Evolutionary conservation across 2,888 invertebrate genomes (phyloP).

Genomic region (Acronicta alni): DNA sequence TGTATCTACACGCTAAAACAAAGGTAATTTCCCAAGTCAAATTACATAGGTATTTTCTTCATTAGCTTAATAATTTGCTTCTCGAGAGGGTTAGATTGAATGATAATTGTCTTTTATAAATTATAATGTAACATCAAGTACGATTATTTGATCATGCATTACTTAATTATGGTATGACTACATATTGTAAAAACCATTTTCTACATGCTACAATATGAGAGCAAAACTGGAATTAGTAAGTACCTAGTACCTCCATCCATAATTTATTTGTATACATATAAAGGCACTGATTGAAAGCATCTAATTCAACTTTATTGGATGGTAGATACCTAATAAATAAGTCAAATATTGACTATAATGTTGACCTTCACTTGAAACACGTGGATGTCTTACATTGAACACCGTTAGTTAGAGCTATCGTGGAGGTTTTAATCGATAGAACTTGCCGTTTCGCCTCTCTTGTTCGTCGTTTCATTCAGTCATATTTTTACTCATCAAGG

Average conservation of each 20-base stretch:
- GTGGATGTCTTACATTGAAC: constrained; percentile 20
- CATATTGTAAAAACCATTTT: neutral
- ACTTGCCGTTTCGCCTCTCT: constrained; percentile 14
- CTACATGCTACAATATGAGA: neutral
- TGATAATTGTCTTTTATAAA: too few species aligned
- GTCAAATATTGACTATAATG: constrained; percentile 32
- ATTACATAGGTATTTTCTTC: too few species aligned
- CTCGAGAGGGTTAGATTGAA: too few species aligned
- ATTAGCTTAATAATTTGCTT: too few species aligned
- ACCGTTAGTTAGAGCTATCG: constrained; percentile 5
- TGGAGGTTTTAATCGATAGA: constrained; percentile 15
- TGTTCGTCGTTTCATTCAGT: neutral
- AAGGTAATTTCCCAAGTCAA: too few species aligned
- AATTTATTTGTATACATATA: neutral
- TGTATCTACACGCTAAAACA: too few species aligned
- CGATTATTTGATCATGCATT: too few species aligned
- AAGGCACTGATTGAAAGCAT: constrained; percentile 14
- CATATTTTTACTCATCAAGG: too few species aligned
- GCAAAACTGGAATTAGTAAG: neutral
- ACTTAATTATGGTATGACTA: too few species aligned
- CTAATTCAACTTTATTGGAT: constrained; percentile 21
- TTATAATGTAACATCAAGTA: too few species aligned
- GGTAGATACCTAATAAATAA: constrained; percentile 21
- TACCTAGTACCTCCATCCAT: neutral
- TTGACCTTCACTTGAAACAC: constrained; percentile 33